Conservation (phyloP, 1,140 invertebrate species). For the Hypothenemus hampei region DNA sequence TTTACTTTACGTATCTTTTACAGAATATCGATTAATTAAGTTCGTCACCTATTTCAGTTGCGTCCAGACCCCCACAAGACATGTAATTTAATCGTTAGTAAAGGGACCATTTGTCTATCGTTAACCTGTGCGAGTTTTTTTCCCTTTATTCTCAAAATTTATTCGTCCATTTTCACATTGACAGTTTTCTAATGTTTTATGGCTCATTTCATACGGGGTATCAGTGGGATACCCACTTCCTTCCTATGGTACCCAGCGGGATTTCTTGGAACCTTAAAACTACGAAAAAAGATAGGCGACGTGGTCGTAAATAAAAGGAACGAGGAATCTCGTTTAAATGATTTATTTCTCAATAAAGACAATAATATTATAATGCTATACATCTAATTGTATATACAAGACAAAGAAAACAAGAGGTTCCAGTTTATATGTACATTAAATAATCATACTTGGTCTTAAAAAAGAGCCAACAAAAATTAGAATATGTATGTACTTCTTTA, state of each 20-base stretch:
- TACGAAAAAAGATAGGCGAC: background rate
- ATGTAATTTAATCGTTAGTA: constrained; percentile 1
- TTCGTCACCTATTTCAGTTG: no score
- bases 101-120: constrained; percentile 7
- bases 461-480: constrained; percentile 39
- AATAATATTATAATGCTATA: constrained; percentile 48
- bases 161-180: constrained; percentile 29
- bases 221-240: constrained; percentile 36
- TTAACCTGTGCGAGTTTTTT: constrained; percentile 7
- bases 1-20: no score
- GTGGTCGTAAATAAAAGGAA: constrained; percentile 2
- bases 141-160: constrained; percentile 21
- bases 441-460: constrained; percentile 33
- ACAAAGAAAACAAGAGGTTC: no score
- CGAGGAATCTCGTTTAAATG: constrained; percentile 36
- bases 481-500: constrained; percentile 41
- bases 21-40: no score
- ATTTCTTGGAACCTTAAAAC: constrained; percentile 22
- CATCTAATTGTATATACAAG: constrained; percentile 46
- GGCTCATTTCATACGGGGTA: constrained; percentile 31
- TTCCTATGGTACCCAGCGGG: constrained; percentile 35
- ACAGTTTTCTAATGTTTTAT: constrained; percentile 40
- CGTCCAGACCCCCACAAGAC: no score
- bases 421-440: constrained; percentile 42
- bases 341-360: constrained; percentile 47